phyloP scores from a whole-genome alignment of 2,797 vertebrate species.

The Tokudaia tokunoshimensis region DNA sequence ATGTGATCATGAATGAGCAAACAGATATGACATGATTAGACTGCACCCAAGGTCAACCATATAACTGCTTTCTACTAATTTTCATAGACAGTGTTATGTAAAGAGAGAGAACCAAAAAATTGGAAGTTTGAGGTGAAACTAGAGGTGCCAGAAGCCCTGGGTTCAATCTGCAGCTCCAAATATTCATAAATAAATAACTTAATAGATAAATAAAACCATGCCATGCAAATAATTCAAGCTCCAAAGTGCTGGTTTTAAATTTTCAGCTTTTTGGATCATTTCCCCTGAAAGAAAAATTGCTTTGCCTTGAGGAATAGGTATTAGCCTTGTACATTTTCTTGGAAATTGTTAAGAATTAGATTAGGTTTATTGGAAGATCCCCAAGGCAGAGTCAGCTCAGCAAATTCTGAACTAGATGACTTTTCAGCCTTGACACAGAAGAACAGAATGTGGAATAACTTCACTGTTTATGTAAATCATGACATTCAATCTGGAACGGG shows the following conservation, averaged over 20 bases:
- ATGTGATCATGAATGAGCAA: not conserved
- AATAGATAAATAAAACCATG: not conserved
- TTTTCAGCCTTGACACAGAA: not conserved
- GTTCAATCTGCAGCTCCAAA: not conserved
- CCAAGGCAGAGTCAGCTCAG: constrained; percentile 1
- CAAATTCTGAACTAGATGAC: not conserved
- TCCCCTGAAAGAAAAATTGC: constrained; percentile 32
- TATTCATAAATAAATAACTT: not conserved
- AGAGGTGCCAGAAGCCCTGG: fast-evolving
- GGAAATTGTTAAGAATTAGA: constrained; percentile 31
- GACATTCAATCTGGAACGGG: not conserved
- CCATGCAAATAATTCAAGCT: not conserved
- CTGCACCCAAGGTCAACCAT: not conserved
- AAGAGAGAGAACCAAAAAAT: not conserved
- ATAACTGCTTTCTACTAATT: not conserved
- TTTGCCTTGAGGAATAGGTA: constrained; percentile 15
- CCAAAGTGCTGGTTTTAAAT: not conserved
- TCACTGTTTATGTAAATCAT: not conserved
- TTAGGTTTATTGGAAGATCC: not conserved
- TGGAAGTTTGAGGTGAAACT: not conserved
- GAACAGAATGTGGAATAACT: not conserved
- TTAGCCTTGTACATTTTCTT: constrained; percentile 39
- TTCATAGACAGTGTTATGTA: constrained; percentile 4
- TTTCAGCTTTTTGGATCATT: constrained; percentile 21
- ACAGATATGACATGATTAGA: not conserved